A percentile compares a stretch with the other conserved stretches of the same genome.
Evolutionary conservation across 2,888 invertebrate genomes (phyloP).

Genomic region (Melieria omissa): DNA sequence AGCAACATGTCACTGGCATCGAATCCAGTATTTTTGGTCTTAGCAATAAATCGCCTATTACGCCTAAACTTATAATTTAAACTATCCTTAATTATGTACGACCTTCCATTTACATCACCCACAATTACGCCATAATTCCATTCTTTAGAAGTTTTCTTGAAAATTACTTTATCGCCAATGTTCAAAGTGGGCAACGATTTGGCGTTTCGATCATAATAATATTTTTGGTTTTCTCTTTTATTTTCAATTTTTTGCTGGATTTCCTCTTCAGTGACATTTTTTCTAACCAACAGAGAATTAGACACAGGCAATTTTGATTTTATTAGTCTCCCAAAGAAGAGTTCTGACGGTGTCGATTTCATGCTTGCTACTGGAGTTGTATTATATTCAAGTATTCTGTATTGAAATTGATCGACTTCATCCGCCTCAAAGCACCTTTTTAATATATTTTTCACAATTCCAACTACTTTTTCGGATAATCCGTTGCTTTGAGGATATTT

Average conservation of each 20-base stretch:
- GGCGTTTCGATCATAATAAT: slow-evolving; percentile 39
- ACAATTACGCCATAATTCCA: slow-evolving; percentile 42
- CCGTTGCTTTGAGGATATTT: too few relatives aligned
- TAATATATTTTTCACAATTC: slow-evolving; percentile 21
- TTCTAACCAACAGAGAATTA: slow-evolving; percentile 33
- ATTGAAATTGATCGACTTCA: slow-evolving; percentile 36
- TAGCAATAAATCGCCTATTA: slow-evolving; percentile 6
- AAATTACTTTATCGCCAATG: slow-evolving; percentile 38
- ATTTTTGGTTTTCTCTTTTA: slow-evolving; percentile 41
- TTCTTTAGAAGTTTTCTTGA: slow-evolving; percentile 42
- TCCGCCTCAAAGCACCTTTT: slow-evolving; percentile 40
- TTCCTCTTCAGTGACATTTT: slow-evolving; percentile 20
- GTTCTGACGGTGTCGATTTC: slow-evolving; percentile 33
- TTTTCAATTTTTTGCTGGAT: slow-evolving; percentile 37
- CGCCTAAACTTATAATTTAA: not conserved
- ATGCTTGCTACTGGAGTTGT: slow-evolving; percentile 28
- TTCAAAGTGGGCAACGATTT: slow-evolving; percentile 37
- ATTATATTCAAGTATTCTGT: slow-evolving; percentile 45
- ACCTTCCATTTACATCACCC: slow-evolving; percentile 15
- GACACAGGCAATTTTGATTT: slow-evolving; percentile 41
- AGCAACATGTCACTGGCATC: not conserved
- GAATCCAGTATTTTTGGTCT: not conserved
- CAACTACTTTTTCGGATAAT: too few relatives aligned
- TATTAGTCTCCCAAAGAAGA: slow-evolving; percentile 41
- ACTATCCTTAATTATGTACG: slow-evolving; percentile 4